Evolutionary conservation across 2,797 vertebrate genomes (phyloP).

Genomic region (Myiotriccus ornatus): DNA sequence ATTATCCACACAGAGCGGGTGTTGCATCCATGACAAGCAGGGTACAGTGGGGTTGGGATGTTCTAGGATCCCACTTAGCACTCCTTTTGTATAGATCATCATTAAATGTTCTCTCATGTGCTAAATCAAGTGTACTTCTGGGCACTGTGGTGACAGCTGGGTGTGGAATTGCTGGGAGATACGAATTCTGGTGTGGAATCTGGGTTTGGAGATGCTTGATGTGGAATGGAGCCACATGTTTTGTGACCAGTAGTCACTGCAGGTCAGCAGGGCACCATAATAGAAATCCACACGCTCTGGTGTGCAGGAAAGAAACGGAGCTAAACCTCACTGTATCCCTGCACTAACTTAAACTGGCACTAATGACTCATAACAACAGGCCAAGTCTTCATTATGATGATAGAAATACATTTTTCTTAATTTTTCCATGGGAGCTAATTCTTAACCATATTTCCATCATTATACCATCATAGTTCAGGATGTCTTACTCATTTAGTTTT

Average conservation of each 20-base stretch:
- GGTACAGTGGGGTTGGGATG: not conserved
- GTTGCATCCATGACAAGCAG: not conserved
- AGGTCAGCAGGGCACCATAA: rapidly evolving
- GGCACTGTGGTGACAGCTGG: not conserved
- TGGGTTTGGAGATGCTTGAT: not conserved
- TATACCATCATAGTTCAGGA: constrained; percentile 1
- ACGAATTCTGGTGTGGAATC: not conserved
- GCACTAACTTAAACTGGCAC: not conserved
- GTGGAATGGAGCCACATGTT: not conserved
- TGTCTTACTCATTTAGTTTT: constrained; percentile 37
- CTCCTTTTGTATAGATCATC: not conserved
- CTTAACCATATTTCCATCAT: constrained; percentile 2
- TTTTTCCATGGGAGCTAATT: constrained; percentile 21
- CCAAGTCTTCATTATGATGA: not conserved
- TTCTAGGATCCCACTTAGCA: not conserved
- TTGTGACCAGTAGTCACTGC: not conserved
- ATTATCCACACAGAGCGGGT: rapidly evolving
- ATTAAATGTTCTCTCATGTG: not conserved
- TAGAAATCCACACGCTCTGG: not conserved
- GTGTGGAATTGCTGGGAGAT: not conserved
- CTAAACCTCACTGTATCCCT: not conserved
- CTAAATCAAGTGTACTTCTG: not conserved
- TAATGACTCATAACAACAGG: not conserved
- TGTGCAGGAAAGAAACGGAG: rapidly evolving
- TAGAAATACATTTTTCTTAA: not conserved